Evolutionary conservation across 2,888 invertebrate genomes (phyloP).

Genomic region (Myopa testacea): DNA sequence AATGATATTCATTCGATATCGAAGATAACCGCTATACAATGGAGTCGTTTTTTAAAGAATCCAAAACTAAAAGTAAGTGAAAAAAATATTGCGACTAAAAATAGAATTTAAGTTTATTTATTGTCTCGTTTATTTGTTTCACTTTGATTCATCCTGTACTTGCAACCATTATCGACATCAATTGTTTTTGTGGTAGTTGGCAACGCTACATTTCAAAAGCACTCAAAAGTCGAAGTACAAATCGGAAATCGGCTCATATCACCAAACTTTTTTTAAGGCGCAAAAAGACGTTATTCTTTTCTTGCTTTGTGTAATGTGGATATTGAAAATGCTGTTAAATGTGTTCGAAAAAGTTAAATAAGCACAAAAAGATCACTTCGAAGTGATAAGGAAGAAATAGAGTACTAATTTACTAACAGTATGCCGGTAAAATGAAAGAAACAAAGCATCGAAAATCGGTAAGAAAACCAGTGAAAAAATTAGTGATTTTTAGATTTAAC

Average conservation of each 20-base stretch:
- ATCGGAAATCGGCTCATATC: slow-evolving; percentile 26
- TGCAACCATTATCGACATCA: background rate
- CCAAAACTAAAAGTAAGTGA: too few relatives aligned
- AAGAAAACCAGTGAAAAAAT: background rate
- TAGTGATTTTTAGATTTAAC: background rate
- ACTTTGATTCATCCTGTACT: background rate
- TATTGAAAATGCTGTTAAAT: too few relatives aligned
- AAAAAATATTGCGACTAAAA: too few relatives aligned
- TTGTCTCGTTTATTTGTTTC: background rate
- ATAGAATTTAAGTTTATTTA: too few relatives aligned
- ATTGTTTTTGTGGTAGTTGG: background rate
- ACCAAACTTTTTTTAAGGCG: background rate
- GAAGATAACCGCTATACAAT: too few relatives aligned
- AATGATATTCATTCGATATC: too few relatives aligned
- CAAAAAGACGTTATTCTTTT: slow-evolving; percentile 31
- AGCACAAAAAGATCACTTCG: background rate
- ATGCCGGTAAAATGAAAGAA: background rate
- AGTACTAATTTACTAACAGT: too few relatives aligned
- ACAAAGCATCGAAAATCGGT: slow-evolving; percentile 20
- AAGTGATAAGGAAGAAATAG: background rate
- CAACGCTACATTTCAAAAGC: slow-evolving; percentile 18
- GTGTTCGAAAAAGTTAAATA: background rate
- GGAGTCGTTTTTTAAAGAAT: too few relatives aligned
- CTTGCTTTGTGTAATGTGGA: too few relatives aligned
- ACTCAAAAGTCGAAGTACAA: slow-evolving; percentile 17